Evolutionary conservation across 2,888 invertebrate genomes (phyloP), one percentile per base, ranked within the genome.

Genomic region (Trachelus tabidus): DNA sequence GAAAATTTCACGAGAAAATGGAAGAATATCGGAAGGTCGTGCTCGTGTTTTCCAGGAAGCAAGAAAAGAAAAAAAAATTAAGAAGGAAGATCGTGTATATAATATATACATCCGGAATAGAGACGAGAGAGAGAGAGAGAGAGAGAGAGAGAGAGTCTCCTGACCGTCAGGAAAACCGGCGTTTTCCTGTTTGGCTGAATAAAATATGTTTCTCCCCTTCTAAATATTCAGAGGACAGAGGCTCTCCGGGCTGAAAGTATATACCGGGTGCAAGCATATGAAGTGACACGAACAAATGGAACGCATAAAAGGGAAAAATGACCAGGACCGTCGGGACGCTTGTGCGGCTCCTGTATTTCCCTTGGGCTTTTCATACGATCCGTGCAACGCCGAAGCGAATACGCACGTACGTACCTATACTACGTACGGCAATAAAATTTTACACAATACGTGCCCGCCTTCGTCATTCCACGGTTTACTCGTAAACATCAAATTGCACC

Each of bases 271-370:
- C 82, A 82, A 80, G 83, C 82, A 80, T 80, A 84, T 78, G 82
- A 83, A 86, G 84, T 88, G 90, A 90, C 89, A 84, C 86, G 86
- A 88, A 90, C 89, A 88, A 89, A 90, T 89, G 89, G 87, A 88
- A 88, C 85, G 88, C 88, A 88, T 90, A 90, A 90, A 90, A 87
- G 86, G 89, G 88, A 90, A 89, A 90, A 90, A 90, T 90, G 89
- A 89, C 88, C 88, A 83, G 85, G 83, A 86, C 83, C 89, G 81
- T 78, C 79, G 89, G 88, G 86, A 85, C 85, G 85, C 83, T 84
- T 80, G 87, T 81, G 83, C 82, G 79, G 82, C 83, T 82, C 40
- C 79, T 74, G 83, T 86, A 90, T 90, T 90, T 90, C 90, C 90
- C 90, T 79, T 79, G 88, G 87, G 90, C 79, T 82, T 83, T 80